phyloP scores from a whole-genome alignment of 2,888 invertebrate species.

The Drosophila fungiperda region DNA sequence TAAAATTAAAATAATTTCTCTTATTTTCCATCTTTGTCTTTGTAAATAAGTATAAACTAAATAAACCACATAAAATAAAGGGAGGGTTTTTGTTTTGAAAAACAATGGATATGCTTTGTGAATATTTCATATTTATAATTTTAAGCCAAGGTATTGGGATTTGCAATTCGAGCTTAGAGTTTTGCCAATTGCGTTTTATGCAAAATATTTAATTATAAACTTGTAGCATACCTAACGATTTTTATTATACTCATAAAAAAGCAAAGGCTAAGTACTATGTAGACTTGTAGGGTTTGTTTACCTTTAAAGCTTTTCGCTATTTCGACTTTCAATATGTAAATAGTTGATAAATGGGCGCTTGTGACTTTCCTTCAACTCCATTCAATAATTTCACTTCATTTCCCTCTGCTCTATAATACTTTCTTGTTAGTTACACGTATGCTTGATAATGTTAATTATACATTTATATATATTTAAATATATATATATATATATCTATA shows the following conservation, averaged over 20 bases:
- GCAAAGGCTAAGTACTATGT: slow-evolving; percentile 62
- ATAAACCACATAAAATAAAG: slow-evolving; percentile 55
- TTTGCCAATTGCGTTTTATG: slow-evolving; percentile 65
- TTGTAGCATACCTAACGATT: slow-evolving; percentile 52
- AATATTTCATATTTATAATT: slow-evolving; percentile 60
- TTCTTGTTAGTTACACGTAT: slow-evolving; percentile 77
- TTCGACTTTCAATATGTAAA: slow-evolving; percentile 65
- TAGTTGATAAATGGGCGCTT: slow-evolving; percentile 76
- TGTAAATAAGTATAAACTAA: slow-evolving; percentile 52
- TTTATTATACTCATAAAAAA: slow-evolving; percentile 40
- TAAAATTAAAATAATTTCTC: slow-evolving; percentile 38
- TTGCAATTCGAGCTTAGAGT: slow-evolving; percentile 57
- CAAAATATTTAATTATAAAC: slow-evolving; percentile 42
- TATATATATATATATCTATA: slow-evolving; percentile 61
- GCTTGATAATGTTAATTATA: slow-evolving; percentile 74
- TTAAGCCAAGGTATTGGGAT: slow-evolving; percentile 54
- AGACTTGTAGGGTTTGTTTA: slow-evolving; percentile 47
- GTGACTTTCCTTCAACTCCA: slow-evolving; percentile 64
- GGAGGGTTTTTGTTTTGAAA: slow-evolving; percentile 68
- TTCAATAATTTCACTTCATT: slow-evolving; percentile 34
- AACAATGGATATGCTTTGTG: slow-evolving; percentile 80
- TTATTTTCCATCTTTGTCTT: slow-evolving; percentile 45
- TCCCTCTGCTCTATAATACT: slow-evolving; percentile 69
- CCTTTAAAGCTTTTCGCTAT: slow-evolving; percentile 75
- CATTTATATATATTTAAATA: slow-evolving; percentile 55